Evolutionary conservation across 2,113 vertebrate genomes (phyloP).

Genomic region (Phodopus roborovskii): DNA sequence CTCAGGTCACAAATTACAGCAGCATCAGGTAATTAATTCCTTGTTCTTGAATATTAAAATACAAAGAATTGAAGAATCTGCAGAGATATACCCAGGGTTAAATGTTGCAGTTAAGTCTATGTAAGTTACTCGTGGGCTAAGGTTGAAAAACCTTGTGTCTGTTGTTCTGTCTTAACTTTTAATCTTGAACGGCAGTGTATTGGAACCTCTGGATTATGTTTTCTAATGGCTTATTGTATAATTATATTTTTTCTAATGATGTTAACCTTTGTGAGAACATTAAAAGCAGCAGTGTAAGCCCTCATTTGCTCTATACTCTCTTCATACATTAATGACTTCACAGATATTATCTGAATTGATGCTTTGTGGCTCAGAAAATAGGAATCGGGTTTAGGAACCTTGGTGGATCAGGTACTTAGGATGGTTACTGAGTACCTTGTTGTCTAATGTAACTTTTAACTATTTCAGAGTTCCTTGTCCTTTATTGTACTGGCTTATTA

Average conservation of each 20-base stretch:
- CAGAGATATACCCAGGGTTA: fast-evolving
- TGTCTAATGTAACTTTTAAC: neutral
- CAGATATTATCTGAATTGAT: neutral
- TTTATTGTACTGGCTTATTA: neutral
- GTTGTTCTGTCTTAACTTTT: neutral
- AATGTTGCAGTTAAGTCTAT: neutral
- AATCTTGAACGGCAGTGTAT: neutral
- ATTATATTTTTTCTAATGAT: neutral
- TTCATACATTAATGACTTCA: neutral
- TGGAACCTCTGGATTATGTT: neutral
- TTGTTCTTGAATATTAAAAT: neutral
- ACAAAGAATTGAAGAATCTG: neutral
- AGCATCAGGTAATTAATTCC: neutral
- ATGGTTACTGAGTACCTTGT: neutral
- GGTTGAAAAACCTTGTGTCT: neutral
- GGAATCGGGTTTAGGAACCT: too few relatives aligned
- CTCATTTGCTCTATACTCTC: neutral
- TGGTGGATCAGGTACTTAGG: neutral
- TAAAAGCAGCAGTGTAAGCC: neutral
- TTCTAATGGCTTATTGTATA: neutral
- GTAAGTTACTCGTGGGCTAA: neutral
- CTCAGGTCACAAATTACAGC: neutral
- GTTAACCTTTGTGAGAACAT: neutral
- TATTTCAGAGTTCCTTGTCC: neutral
- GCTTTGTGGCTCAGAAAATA: neutral